Conservation (phyloP, 2,888 invertebrate species). For the Cantharis flavilabris region DNA sequence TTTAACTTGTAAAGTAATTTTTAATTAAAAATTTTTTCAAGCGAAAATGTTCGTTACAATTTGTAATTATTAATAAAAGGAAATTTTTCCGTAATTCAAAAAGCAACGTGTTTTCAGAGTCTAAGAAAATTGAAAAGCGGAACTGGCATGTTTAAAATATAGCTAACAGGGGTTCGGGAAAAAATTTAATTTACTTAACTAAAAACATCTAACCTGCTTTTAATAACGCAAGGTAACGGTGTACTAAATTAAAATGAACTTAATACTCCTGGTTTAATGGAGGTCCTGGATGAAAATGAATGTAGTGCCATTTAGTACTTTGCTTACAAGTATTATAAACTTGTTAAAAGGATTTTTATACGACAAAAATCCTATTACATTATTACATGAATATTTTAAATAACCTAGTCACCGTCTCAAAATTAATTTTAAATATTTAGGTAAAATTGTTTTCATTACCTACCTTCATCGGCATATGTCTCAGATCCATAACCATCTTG, state of each 20-base stretch:
- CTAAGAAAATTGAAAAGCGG: background rate
- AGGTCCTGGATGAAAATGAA: background rate
- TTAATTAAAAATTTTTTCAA: background rate
- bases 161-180: background rate
- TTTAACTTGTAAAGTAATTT: background rate
- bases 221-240: background rate
- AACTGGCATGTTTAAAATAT: background rate
- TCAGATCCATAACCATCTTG: slow-evolving; percentile 99
- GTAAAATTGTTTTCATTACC: slow-evolving; percentile 53
- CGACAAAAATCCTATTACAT: background rate
- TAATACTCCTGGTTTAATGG: background rate
- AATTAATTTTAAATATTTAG: too few relatives aligned
- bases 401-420: too few relatives aligned
- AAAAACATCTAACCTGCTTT: background rate
- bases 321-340: background rate
- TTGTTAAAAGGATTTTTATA: background rate
- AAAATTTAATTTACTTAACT: background rate
- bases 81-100: background rate
- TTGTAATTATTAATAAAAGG: background rate
- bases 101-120: background rate
- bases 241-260: background rate
- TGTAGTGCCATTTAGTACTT: background rate
- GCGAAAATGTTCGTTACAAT: background rate
- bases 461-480: slow-evolving; percentile 99
- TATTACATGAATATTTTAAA: too few relatives aligned